Base-by-base conservation (phyloP, 2,888 invertebrate genomes). In the Dryobota labecula region DNA sequence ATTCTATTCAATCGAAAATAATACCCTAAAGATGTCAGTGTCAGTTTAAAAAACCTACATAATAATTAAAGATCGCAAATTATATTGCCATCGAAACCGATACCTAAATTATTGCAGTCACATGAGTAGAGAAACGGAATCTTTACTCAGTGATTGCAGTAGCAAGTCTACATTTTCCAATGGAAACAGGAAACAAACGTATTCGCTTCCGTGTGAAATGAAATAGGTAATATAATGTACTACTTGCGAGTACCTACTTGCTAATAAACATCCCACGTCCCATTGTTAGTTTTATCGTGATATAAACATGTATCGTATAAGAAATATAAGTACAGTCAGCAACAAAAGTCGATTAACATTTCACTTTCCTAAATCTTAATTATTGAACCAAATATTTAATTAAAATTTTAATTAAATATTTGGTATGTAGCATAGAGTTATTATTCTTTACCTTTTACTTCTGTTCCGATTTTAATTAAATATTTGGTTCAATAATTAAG, bases 161-260 rank as follows among this genome's bases (percentile, higher is more conserved):
- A 5, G 20, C 51, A 15, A 38, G 33, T 71, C 33, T 57, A 67
- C 13, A 67, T 47, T 79, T 60, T 56, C 33, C 36, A 70, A 70
- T 58, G 27, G 30, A 56, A 65, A 6, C 62, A 74, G 78, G 80
- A 81, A 81, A 64, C 30, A 45, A 68, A 60, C 36, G 13, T 47
- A 18, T 7, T 36, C 2, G 24, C 45, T 70, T 73, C 81, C 81
- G 76, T 70, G 76, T 70, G 65, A 73, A 68, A 57, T 67, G 20
- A 56, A 78, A 60, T 58, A n/a, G n/a, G n/a, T n/a, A 45, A 24
- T 47, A 38, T 45, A 27, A 56, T 27, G n/a, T 45, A 70, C 33
- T 57, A 69, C 36, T 61, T 58, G 30, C 43, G 41, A 53, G 36
- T 36, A 43, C 5, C 2, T 38, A 47, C n/a, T 62, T 38, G 68